phyloP scores from a whole-genome alignment of 2,797 vertebrate species.

The Acipenser ruthenus region DNA sequence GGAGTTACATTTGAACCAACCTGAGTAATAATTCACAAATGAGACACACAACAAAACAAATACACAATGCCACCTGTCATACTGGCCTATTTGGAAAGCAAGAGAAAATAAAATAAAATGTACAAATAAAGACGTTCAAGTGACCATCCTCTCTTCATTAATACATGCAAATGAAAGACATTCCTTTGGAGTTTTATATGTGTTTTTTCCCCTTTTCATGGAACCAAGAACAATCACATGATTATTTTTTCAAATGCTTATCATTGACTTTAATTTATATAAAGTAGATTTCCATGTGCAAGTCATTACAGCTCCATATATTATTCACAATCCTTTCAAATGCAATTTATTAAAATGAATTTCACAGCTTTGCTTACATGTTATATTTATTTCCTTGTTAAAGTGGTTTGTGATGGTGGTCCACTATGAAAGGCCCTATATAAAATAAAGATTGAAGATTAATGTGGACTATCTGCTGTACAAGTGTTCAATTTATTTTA shows the following conservation, averaged over 20 bases:
- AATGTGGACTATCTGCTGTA: no score
- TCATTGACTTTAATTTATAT: constrained; percentile 17
- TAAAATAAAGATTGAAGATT: no score
- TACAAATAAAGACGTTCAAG: not conserved
- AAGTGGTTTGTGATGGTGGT: no score
- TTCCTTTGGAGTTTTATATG: constrained; percentile 12
- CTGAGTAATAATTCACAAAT: no score
- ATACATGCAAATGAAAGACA: constrained; percentile 17
- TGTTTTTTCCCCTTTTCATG: constrained; percentile 16
- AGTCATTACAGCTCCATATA: not conserved
- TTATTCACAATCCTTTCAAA: constrained; percentile 7
- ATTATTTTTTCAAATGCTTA: constrained; percentile 13
- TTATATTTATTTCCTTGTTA: not conserved
- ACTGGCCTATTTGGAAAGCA: no score
- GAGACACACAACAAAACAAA: no score
- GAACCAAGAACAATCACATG: constrained; percentile 11
- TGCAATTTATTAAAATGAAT: constrained; percentile 8
- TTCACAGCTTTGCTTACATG: not conserved
- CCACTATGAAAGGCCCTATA: no score
- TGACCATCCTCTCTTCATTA: constrained; percentile 15
- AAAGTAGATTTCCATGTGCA: constrained; percentile 4
- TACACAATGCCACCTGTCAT: no score
- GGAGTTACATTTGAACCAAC: no score
- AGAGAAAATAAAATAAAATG: no score
- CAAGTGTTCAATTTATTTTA: no score